Base-by-base conservation (phyloP, 2,113 vertebrate genomes). In the Cavia aperea region DNA sequence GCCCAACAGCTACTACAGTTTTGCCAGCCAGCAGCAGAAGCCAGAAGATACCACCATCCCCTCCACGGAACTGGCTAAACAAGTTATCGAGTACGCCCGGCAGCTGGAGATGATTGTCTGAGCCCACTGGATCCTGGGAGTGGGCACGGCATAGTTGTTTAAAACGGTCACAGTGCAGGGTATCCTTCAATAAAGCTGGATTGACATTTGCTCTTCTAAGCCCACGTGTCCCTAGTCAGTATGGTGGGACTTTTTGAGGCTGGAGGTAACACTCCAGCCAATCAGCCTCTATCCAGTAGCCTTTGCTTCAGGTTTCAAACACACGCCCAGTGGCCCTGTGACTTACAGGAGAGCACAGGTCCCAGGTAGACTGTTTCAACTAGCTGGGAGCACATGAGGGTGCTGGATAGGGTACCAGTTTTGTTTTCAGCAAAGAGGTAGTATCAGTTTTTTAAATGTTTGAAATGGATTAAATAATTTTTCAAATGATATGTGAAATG, bases 71-170 rank as follows among this genome's bases (percentile, higher is more conserved):
- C 96, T 99, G 97, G 98, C 98, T 95, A 97, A 98, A 86, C 99
- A 99, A 96, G 98, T 99, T 97, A 99, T 99, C 54, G 99, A 99
- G 95, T 99, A 99, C 36, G 99, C 99, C 83, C 98, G 98, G 90
- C 99, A 99, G 97, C 98, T 99, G 97, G 99, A 99, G 97, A 99
- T 99, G 99, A 99, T 99, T 89, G 99, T 99, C 97, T 99, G 98
- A 96, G 78, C 26, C 39, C 21, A 2, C 21, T 16, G 5, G 51
- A 56, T 36, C 14, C 78, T 11, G 18, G 82, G 79, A 60, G 29
- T 23, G 29, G 46, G 79, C 33, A 6, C 12, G 88, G 49, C 15
- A 5, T 46, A 58, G 68, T 62, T 83, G 65, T 72, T 66, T 46
- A 81, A 70, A 51, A n/a, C 4, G 31, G 24, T 14, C n/a, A 51